phyloP scores from a whole-genome alignment of 2,113 vertebrate species.

The Lucifuga dentata region DNA sequence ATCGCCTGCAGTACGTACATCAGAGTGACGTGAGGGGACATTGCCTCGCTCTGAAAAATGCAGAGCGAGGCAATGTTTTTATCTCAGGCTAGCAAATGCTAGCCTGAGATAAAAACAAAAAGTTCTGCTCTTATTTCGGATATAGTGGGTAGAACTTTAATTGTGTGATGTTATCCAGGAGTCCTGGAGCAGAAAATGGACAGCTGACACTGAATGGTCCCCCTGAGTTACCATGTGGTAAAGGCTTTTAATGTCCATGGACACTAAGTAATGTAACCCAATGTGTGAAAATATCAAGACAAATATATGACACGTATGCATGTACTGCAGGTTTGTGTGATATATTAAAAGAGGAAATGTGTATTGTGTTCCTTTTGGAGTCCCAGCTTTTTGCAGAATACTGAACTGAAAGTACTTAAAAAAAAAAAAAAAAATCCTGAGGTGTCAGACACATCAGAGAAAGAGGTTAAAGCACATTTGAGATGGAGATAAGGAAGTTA shows the following conservation, averaged over 20 bases:
- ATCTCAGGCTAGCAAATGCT: too few species aligned
- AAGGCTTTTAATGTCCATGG: conserved; percentile 22
- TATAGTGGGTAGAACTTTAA: conserved; percentile 9
- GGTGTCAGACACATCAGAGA: conserved; percentile 10
- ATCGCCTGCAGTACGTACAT: conserved; percentile 42
- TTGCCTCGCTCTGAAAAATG: too few species aligned
- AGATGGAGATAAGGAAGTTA: neutral
- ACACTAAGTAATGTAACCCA: neutral
- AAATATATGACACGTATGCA: neutral
- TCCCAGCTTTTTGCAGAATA: conserved; percentile 1
- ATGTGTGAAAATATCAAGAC: conserved; percentile 1
- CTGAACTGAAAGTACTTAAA: too few species aligned
- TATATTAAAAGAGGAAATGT: too few species aligned
- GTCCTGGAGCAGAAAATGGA: conserved; percentile 32
- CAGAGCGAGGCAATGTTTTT: too few species aligned
- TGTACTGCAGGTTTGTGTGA: too few species aligned
- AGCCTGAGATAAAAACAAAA: conserved; percentile 1
- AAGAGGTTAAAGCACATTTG: conserved; percentile 5
- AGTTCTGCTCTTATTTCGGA: conserved; percentile 2
- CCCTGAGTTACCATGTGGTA: conserved; percentile 5
- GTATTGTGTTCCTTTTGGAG: neutral
- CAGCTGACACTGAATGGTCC: conserved; percentile 32
- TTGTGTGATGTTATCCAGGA: conserved; percentile 4
- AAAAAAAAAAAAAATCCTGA: neutral
- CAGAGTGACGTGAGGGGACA: conserved; percentile 12